These are phyloP conservation scores for Maccullochella peelii DNA, from an alignment of 2,113 vertebrate genomes.

Conservation along the genomic window DNA sequence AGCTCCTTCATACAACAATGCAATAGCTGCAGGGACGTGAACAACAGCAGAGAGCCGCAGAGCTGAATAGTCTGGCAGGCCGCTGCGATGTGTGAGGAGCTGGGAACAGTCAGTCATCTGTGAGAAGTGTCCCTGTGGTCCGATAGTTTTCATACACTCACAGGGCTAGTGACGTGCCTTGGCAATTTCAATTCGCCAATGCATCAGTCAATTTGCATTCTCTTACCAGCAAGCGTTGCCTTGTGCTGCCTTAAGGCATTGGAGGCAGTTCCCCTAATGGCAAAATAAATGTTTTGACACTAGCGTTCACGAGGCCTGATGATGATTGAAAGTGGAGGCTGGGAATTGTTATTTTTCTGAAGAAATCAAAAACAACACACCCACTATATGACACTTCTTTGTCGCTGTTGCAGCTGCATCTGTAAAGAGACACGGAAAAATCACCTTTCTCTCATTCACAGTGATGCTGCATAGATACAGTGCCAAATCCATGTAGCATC, in stretches of 20 bases:
- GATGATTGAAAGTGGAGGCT: slow-evolving; percentile 12
- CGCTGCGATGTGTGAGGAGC: slow-evolving; percentile 14
- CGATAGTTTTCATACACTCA: slow-evolving; percentile 31
- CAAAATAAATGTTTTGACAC: slow-evolving; percentile 49
- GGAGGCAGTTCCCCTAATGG: slow-evolving; percentile 2
- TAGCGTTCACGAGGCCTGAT: not conserved
- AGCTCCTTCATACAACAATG: not conserved
- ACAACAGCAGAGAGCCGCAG: not conserved
- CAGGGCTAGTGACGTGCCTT: slow-evolving; percentile 27
- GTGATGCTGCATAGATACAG: not conserved
- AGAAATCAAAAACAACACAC: slow-evolving; percentile 11
- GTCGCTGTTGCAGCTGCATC: not conserved
- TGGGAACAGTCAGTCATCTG: slow-evolving; percentile 42
- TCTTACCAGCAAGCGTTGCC: not conserved
- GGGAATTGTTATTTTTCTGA: not conserved
- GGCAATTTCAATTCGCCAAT: slow-evolving; percentile 40
- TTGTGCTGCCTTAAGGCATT: slow-evolving; percentile 1
- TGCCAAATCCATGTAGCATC: not conserved
- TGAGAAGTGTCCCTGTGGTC: slow-evolving; percentile 34
- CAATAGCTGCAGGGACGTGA: not conserved
- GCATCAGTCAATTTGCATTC: slow-evolving; percentile 45
- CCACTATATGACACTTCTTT: slow-evolving; percentile 22
- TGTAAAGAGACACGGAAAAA: slow-evolving; percentile 1
- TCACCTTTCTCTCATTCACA: not conserved
- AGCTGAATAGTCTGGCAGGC: slow-evolving; percentile 8